Evolutionary conservation across 1,140 invertebrate species (phyloP), one percentile per base, ranked within the genome.

Genomic region (Bombus huntii): DNA sequence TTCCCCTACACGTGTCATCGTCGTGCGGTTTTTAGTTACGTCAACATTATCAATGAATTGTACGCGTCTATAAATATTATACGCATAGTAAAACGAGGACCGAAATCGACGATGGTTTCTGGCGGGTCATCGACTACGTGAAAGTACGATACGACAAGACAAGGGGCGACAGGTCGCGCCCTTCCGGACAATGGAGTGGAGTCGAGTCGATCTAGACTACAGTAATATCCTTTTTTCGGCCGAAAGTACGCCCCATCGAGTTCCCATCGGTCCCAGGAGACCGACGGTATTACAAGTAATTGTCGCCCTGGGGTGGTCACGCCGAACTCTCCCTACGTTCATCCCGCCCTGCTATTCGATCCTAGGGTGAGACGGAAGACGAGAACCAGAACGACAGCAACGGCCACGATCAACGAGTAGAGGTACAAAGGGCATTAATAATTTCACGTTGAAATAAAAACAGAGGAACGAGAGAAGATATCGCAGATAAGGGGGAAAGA

Each of bases 231-330:
- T 90, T 92, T 90, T 91, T 86, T 85, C 75, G 70, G 85, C 70
- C 82, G 73, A 83, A 76, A 92, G 87, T 92, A 92, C 91, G 89
- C 90, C 92, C 92, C 91, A 92, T 93, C 91, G 92, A 93, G 90
- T 90, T 88, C 89, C 89, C 89, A 90, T 92, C 87, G 91, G 85
- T 59, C 91, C 87, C 89, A 81, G 74, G 88, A 89, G 92, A 83
- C 89, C 89, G 87, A 92, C 91, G 90, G 91, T 91, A 92, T 93
- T 93, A 93, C 92, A 92, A 92, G 92, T 93, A 93, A 93, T 93
- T 93, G 92, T 93, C 89, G 90, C 92, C 87, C 83, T 85, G 83
- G 90, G 91, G 87, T 90, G 89, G 74, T 34, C 81, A 72, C 72
- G 31, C 42, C 34, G 44, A 31, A 78, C 65, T 76, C 78, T 72